Evolutionary conservation across 2,888 invertebrate species (phyloP).

Genomic region (Temnothorax ravouxi): DNA sequence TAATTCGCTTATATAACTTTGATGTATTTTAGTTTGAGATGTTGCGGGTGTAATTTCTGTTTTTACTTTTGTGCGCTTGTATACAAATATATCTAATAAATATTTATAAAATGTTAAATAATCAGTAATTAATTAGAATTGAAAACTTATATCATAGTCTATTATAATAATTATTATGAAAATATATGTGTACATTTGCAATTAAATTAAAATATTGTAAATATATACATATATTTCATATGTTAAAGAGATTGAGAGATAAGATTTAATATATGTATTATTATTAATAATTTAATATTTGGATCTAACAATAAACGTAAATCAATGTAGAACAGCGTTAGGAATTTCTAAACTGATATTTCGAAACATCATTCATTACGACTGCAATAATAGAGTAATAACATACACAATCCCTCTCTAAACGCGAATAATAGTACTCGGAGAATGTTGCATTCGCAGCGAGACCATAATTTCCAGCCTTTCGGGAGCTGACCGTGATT

Average conservation of each 20-base stretch:
- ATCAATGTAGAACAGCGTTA: neutral
- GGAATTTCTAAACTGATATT: neutral
- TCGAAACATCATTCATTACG: neutral
- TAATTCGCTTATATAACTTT: conserved; percentile 29
- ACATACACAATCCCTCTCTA: conserved; percentile 37
- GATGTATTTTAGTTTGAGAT: conserved; percentile 13
- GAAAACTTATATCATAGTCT: neutral
- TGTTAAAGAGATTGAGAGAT: neutral
- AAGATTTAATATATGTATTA: neutral
- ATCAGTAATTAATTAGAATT: neutral
- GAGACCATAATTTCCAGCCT: conserved; percentile 67
- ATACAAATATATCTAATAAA: neutral
- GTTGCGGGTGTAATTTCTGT: neutral
- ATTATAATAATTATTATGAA: neutral
- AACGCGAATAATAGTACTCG: conserved; percentile 25
- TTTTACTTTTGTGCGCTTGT: neutral
- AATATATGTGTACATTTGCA: neutral
- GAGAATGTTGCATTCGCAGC: conserved; percentile 55
- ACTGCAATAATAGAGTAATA: neutral
- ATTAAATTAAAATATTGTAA: neutral
- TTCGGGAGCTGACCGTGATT: conserved; percentile 64
- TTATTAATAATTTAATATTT: conserved; percentile 1
- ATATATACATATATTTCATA: neutral
- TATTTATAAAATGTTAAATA: neutral
- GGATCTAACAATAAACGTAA: neutral